phyloP scores from a whole-genome alignment of 2,888 invertebrate genomes.

The Clusia tigrina region DNA sequence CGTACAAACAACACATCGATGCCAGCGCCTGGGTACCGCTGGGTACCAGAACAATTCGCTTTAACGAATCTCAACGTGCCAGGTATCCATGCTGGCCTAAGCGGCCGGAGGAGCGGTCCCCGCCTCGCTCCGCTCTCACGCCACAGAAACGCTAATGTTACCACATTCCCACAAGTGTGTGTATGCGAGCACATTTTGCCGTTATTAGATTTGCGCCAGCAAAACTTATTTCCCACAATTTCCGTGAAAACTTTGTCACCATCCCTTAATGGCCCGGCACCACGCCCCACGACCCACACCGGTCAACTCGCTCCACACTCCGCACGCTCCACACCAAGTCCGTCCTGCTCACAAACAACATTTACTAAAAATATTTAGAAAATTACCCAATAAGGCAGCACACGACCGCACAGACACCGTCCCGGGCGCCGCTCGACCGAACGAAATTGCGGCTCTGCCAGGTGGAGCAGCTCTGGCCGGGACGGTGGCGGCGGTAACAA shows the following conservation, averaged over 20 bases:
- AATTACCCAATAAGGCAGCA: conserved; percentile 15
- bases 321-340: not conserved
- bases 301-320: not conserved
- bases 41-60: too few relatives aligned
- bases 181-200: too few relatives aligned
- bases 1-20: too few relatives aligned
- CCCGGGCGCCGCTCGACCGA: too few relatives aligned
- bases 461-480: not conserved
- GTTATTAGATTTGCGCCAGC: conserved; percentile 25
- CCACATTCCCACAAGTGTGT: too few relatives aligned
- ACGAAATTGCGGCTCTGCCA: not conserved
- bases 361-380: conserved; percentile 20
- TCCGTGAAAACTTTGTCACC: not conserved
- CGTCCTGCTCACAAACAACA: not conserved
- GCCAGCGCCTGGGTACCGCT: too few relatives aligned
- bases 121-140: too few relatives aligned
- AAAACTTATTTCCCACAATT: conserved; percentile 11
- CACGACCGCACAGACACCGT: not conserved
- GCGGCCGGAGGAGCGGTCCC: too few relatives aligned
- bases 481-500: not conserved
- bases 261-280: too few relatives aligned
- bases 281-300: not conserved
- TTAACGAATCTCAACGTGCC: too few relatives aligned
- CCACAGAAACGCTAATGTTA: too few relatives aligned
- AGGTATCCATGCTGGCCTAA: too few relatives aligned